Evolutionary conservation across 1,140 invertebrate genomes (phyloP).

Genomic region (Colletes latitarsis): DNA sequence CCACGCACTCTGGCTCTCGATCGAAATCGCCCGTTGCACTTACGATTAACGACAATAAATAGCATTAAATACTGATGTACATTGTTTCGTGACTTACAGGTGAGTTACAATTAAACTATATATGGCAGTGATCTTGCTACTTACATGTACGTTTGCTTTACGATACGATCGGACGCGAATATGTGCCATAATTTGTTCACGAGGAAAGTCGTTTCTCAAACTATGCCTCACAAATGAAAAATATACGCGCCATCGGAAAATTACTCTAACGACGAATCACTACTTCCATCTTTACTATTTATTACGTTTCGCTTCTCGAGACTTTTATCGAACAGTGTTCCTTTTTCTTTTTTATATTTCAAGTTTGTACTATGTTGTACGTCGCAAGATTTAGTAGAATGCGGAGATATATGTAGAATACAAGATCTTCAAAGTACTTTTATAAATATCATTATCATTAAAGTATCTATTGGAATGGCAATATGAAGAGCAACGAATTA

Average conservation of each 20-base stretch:
- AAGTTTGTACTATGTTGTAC: conserved; percentile 9
- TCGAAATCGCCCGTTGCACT: conserved; percentile 55
- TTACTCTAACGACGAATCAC: not conserved
- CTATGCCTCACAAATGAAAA: conserved; percentile 3
- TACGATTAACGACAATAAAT: conserved; percentile 78
- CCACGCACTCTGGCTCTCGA: not conserved
- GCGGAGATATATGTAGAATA: conserved; percentile 4
- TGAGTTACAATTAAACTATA: conserved; percentile 68
- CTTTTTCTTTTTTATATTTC: not conserved
- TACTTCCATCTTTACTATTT: not conserved
- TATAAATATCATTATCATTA: conserved; percentile 28
- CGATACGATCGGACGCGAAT: conserved; percentile 28
- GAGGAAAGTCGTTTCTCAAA: conserved; percentile 23
- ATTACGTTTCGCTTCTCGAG: not conserved
- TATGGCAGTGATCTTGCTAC: conserved; percentile 77
- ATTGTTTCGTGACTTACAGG: conserved; percentile 70
- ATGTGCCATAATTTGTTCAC: conserved; percentile 39
- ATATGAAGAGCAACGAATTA: conserved; percentile 7
- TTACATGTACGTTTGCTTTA: conserved; percentile 53
- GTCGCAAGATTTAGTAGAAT: not conserved
- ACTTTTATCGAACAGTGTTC: not conserved
- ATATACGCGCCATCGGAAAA: not conserved
- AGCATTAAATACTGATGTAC: conserved; percentile 80
- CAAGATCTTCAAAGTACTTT: not conserved
- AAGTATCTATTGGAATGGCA: conserved; percentile 35